Evolutionary conservation across 2,888 invertebrate species (phyloP).

Genomic region (Isotomurus palustris): DNA sequence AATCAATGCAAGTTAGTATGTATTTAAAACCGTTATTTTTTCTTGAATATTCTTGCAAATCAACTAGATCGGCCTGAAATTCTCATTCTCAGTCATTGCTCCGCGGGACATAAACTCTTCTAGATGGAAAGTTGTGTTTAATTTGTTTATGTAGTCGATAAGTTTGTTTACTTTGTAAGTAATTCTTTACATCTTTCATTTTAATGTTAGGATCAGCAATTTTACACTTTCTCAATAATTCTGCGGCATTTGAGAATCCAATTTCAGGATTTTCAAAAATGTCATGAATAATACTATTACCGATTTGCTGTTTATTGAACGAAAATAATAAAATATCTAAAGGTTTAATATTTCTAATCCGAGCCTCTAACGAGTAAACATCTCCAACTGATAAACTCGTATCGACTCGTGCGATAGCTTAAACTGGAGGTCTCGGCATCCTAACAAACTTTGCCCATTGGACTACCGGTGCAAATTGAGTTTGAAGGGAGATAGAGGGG

Average conservation of each 20-base stretch:
- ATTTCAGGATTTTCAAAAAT: not conserved
- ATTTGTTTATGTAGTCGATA: slow-evolving; percentile 2
- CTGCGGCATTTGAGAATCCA: not conserved
- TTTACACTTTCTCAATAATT: not conserved
- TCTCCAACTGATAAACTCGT: no score
- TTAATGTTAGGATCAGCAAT: not conserved
- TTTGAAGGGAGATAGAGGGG: no score
- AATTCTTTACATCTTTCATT: not conserved
- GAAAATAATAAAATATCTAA: slow-evolving; percentile 3
- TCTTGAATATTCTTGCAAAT: not conserved
- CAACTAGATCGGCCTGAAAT: not conserved
- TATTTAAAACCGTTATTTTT: not conserved
- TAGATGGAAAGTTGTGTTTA: not conserved
- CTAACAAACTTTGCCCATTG: no score
- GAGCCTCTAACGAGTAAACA: no score
- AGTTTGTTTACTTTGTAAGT: not conserved
- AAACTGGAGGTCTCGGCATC: no score
- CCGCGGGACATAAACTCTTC: not conserved
- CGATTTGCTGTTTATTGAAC: not conserved
- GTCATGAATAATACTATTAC: not conserved
- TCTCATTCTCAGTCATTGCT: no score
- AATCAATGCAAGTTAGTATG: not conserved
- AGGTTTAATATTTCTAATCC: not conserved
- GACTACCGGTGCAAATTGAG: no score
- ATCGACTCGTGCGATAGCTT: no score